Evolutionary conservation across 2,797 vertebrate genomes (phyloP).

Genomic region (Acanthiza pusilla): DNA sequence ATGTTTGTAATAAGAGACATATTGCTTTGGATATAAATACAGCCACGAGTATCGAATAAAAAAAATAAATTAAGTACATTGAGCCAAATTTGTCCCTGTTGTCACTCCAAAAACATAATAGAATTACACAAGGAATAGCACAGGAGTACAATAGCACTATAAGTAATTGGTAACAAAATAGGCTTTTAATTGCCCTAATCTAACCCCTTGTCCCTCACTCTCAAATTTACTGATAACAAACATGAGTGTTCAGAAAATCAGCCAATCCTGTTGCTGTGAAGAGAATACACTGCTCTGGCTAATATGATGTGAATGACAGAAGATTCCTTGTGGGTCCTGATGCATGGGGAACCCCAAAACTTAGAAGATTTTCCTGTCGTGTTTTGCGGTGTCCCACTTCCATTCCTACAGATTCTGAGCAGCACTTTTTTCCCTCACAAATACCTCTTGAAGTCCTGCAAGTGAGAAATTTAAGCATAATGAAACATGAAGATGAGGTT

Average conservation of each 20-base stretch:
- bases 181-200: conserved; percentile 1
- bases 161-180: not conserved
- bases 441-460: not conserved
- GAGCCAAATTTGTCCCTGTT: conserved; percentile 32
- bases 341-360: not conserved
- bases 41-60: not conserved
- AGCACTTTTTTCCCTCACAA: not conserved
- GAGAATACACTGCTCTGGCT: not conserved
- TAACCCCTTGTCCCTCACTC: not conserved
- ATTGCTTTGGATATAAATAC: conserved; percentile 59
- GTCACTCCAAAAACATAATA: conserved; percentile 4
- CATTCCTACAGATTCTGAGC: not conserved
- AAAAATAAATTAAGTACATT: conserved; percentile 20
- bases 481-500: not conserved
- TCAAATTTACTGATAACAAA: not conserved
- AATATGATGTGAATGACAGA: not conserved
- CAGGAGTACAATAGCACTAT: not conserved
- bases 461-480: not conserved
- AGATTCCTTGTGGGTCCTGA: not conserved
- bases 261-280: not conserved
- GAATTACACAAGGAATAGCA: not conserved
- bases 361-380: not conserved
- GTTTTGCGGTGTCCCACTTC: not conserved
- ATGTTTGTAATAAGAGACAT: conserved; percentile 64
- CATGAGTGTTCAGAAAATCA: not conserved